Evolutionary conservation across 2,888 invertebrate species (phyloP).

Genomic region (Autographa pulchrina): DNA sequence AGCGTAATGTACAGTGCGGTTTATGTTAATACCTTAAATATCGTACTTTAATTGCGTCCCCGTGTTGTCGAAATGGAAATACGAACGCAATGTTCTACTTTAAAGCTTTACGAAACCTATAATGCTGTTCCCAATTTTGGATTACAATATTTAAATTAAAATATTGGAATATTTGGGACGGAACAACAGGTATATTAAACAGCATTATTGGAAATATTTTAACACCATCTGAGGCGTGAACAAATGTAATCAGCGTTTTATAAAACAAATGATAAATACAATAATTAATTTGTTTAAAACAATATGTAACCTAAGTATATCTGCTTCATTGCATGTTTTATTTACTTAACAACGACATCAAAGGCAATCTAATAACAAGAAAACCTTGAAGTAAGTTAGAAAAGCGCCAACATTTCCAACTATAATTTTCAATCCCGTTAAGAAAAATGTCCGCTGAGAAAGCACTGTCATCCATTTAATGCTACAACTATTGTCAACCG

Average conservation of each 20-base stretch:
- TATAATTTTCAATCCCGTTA: not conserved
- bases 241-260: too few species aligned
- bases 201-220: not conserved
- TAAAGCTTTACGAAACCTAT: slow-evolving; percentile 7
- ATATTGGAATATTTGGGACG: not conserved
- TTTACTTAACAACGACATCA: too few species aligned
- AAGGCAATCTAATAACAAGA: not conserved
- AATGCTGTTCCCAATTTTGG: slow-evolving; percentile 2
- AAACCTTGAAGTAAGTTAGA: not conserved
- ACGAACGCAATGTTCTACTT: slow-evolving; percentile 10
- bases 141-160: slow-evolving; percentile 4
- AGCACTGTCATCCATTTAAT: slow-evolving; percentile 41
- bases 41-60: slow-evolving; percentile 50
- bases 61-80: slow-evolving; percentile 39
- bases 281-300: not conserved
- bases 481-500: slow-evolving; percentile 47
- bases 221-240: not conserved
- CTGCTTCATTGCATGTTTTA: too few species aligned
- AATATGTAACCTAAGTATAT: too few species aligned
- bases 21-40: slow-evolving; percentile 56
- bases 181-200: not conserved
- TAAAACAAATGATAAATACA: too few species aligned
- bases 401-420: not conserved
- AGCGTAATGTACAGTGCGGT: slow-evolving; percentile 57
- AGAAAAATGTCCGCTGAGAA: slow-evolving; percentile 31